Conservation (phyloP, 2,797 vertebrate genomes). For the Menidia menidia region DNA sequence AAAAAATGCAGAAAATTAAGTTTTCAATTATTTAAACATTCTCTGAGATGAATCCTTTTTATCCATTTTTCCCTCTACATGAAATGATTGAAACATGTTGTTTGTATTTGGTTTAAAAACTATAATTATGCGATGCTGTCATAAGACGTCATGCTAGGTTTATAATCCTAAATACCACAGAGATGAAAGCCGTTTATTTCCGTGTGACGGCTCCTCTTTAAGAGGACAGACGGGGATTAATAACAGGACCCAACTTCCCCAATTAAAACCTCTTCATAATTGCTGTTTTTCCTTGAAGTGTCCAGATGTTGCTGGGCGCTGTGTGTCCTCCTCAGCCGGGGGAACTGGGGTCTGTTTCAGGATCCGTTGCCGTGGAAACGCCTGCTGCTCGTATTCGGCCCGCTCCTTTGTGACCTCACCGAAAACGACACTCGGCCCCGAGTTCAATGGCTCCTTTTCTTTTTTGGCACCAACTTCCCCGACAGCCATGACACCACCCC, state of each 20-base stretch:
- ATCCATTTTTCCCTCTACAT: neutral
- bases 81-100: neutral
- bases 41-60: neutral
- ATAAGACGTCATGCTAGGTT: neutral
- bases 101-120: neutral
- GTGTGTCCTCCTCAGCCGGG: too few relatives aligned
- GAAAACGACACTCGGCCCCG: conserved; percentile 62
- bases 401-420: conserved; percentile 55
- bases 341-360: too few relatives aligned
- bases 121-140: neutral
- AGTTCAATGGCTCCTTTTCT: conserved; percentile 76
- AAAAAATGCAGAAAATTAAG: neutral
- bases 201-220: neutral
- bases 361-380: too few relatives aligned
- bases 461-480: conserved; percentile 77
- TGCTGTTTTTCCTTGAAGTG: neutral
- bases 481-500: conserved; percentile 81
- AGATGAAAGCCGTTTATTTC: neutral
- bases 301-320: neutral
- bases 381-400: conserved; percentile 25
- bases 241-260: neutral
- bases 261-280: conserved; percentile 2
- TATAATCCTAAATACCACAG: neutral
- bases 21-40: neutral
- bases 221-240: neutral